A percentile compares a stretch with the other conserved stretches of the same genome.
These are phyloP conservation scores for Phylloscopus whistleri DNA, from an alignment of 2,113 vertebrate genomes.

Conservation along the genomic window DNA sequence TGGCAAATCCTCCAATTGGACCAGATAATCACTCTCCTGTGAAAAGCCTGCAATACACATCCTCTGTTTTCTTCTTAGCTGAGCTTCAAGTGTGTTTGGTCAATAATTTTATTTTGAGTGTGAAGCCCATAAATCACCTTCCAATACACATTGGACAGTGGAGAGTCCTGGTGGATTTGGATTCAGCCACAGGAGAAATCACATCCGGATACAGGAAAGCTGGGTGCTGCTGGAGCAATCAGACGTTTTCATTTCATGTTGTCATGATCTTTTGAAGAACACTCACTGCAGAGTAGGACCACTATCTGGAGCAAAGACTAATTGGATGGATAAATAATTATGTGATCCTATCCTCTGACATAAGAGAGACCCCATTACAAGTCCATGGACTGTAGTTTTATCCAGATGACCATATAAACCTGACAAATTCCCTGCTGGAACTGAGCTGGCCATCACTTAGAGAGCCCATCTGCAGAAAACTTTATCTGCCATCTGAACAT, in stretches of 20 bases:
- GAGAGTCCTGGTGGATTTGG: not conserved
- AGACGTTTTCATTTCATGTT: not conserved
- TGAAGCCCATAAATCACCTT: conserved; percentile 61
- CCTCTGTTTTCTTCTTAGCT: conserved; percentile 60
- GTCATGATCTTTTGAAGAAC: not conserved
- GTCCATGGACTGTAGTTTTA: not conserved
- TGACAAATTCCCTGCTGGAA: not conserved
- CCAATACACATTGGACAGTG: conserved; percentile 54
- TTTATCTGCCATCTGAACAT: not conserved
- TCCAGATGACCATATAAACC: not conserved
- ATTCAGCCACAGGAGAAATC: conserved; percentile 23
- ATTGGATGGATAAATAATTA: not conserved
- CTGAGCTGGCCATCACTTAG: not conserved
- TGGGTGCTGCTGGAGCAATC: not conserved
- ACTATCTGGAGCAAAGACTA: not conserved
- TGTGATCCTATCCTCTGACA: not conserved
- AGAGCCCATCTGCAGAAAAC: not conserved
- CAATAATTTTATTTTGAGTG: conserved; percentile 85
- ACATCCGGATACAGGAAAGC: not conserved
- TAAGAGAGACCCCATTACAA: not conserved
- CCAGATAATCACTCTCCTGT: conserved; percentile 88
- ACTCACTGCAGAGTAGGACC: not conserved
- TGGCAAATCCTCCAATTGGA: conserved; percentile 85
- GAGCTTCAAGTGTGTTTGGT: conserved; percentile 81
- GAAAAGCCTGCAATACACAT: conserved; percentile 92